These are phyloP conservation scores for Stictonetta naevosa DNA, from an alignment of 2,113 vertebrate genomes.

Conservation along the genomic window DNA sequence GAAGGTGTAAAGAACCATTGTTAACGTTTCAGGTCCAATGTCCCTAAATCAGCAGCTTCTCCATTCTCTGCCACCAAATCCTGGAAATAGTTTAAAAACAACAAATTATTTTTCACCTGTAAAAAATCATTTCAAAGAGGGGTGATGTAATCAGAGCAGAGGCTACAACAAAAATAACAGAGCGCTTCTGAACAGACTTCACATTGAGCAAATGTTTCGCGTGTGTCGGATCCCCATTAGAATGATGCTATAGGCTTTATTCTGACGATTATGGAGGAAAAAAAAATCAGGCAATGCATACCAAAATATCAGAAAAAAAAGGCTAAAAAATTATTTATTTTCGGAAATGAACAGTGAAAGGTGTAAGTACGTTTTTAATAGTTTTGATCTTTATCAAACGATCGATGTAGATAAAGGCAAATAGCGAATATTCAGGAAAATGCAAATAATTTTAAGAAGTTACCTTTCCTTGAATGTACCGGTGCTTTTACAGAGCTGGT, in stretches of 20 bases:
- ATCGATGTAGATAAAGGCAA: neutral
- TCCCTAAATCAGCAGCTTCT: neutral
- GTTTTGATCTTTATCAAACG: neutral
- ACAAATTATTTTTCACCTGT: neutral
- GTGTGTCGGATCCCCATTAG: neutral
- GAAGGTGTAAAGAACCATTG: neutral
- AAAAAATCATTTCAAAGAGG: neutral
- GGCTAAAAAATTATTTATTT: neutral
- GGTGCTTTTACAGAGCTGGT: constrained; percentile 4
- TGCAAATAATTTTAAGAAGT: constrained; percentile 14
- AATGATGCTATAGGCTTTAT: neutral
- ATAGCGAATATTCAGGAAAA: neutral
- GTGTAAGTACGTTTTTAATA: neutral
- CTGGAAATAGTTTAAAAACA: constrained; percentile 12
- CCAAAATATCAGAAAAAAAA: neutral
- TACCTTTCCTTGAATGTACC: constrained; percentile 17
- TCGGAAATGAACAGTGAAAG: neutral
- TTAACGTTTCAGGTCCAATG: neutral
- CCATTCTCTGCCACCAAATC: neutral
- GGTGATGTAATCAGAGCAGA: neutral
- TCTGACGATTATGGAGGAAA: neutral
- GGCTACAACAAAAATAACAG: neutral
- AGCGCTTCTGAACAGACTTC: neutral
- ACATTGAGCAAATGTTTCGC: neutral
- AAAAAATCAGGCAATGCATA: neutral